phyloP scores from a whole-genome alignment of 2,113 vertebrate species.

The Progne subis region DNA sequence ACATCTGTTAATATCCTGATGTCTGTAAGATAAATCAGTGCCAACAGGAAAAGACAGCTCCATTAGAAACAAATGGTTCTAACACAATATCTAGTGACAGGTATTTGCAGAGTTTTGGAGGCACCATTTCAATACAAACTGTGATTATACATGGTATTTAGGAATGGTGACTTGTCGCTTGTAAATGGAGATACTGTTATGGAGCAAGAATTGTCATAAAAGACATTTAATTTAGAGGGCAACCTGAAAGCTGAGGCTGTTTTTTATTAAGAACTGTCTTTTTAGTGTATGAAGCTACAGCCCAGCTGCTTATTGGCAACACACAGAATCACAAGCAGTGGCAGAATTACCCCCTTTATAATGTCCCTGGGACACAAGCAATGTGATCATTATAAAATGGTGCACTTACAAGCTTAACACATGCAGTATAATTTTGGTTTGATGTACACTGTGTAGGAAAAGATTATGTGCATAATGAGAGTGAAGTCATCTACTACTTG shows the following conservation, averaged over 20 bases:
- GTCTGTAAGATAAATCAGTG: not conserved
- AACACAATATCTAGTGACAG: not conserved
- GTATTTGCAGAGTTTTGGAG: not conserved
- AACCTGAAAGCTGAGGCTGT: not conserved
- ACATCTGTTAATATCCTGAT: not conserved
- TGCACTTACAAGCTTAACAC: conserved; percentile 47
- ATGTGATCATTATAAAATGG: conserved; percentile 22
- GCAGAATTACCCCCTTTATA: conserved; percentile 19
- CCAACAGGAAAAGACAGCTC: conserved; percentile 18
- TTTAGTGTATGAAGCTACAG: not conserved
- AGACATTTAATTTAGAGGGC: not conserved
- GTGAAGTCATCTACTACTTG: conserved; percentile 56
- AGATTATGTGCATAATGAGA: conserved; percentile 51
- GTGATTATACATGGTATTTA: not conserved
- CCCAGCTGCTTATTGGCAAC: not conserved
- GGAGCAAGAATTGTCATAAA: not conserved
- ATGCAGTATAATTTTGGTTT: conserved; percentile 49
- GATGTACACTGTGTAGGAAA: conserved; percentile 40
- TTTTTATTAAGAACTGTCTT: not conserved
- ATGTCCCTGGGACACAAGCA: conserved; percentile 9
- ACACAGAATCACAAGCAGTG: not conserved
- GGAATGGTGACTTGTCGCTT: not conserved
- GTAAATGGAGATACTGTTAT: not conserved
- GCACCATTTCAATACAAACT: not conserved
- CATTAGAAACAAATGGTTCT: conserved; percentile 24